Base-by-base conservation (phyloP, 1,140 invertebrate genomes). In the Bombus confusus region DNA sequence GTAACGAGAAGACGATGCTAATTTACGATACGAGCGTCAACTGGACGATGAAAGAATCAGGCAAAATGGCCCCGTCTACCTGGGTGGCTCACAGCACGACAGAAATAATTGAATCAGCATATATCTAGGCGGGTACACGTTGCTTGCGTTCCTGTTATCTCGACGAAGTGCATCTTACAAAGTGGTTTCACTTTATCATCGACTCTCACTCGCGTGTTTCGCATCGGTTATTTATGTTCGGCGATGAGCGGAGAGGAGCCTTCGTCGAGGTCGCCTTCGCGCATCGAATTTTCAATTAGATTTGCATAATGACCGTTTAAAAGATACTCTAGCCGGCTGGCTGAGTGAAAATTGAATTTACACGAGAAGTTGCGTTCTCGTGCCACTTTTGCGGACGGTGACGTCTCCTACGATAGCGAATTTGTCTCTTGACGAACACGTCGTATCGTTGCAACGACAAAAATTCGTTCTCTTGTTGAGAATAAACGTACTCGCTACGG, bases 41-140 rank as follows among this genome's bases (percentile, higher is more conserved):
- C 41, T n/a, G 3, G 10, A 37, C 37, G 6, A 34, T 28, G 39
- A 74, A 82, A 74, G 66, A 66, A 39, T 39, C 1, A 9, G 2
- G 3, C 0, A 15, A 39, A 76, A 83, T 62, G 52, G 31, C 3
- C n/a, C 13, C 10, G 31, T 62, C 76, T 57, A 68, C 75, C 6
- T 79, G 66, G 76, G 66, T 84, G 83, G 83, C 31, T 57, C n/a
- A 25, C 52, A 9, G 71, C 83, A 71, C 34, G 71, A 57, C 43
- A 82, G 62, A 81, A 86, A 86, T 86, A 86, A 86, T 82, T 75
- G 71, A 86, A 82, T 86, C 47, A 75, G 47, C 71, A 75, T 75
- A 41, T 75, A 82, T 75, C 76, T 59, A 76, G 57, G 22, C 31
- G 22, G 34, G 47, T 78, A 71, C 66, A 66, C 59, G 83, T 81